Evolutionary conservation across 2,888 invertebrate species (phyloP).

Genomic region (Drosophila formosana): DNA sequence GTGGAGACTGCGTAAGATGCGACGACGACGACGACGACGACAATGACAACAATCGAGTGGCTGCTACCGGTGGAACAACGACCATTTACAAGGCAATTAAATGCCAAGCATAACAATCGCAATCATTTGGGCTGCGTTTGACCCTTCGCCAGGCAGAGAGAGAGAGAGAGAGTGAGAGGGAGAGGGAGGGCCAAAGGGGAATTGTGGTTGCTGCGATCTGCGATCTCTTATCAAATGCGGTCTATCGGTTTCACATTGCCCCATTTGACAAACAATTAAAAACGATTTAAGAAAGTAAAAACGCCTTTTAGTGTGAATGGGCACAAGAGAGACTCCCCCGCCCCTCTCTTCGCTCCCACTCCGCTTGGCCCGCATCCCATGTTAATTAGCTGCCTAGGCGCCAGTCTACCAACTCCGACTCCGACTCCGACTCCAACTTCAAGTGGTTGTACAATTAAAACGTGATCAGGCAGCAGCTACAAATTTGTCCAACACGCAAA

Average conservation of each 20-base stretch:
- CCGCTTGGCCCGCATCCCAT: conserved; percentile 52
- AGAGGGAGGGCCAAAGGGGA: not conserved
- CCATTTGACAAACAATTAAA: conserved; percentile 80
- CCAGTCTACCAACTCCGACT: conserved; percentile 65
- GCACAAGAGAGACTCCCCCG: conserved; percentile 47
- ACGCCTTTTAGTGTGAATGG: conserved; percentile 73
- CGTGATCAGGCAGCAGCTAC: conserved; percentile 83
- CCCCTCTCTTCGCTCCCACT: not conserved
- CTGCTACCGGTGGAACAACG: conserved; percentile 65
- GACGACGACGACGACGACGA: conserved; percentile 34
- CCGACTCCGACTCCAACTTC: conserved; percentile 21
- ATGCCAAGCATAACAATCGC: conserved; percentile 80
- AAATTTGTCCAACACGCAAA: conserved; percentile 81
- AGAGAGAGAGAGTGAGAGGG: not conserved
- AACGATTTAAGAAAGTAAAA: conserved; percentile 80
- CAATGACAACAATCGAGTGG: conserved; percentile 61
- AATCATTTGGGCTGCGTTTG: conserved; percentile 61
- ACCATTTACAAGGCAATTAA: conserved; percentile 81
- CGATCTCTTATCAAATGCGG: conserved; percentile 68
- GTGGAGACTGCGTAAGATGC: conserved; percentile 59
- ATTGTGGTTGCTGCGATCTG: conserved; percentile 16
- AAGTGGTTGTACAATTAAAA: conserved; percentile 81
- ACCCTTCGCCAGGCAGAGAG: conserved; percentile 16
- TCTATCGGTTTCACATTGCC: conserved; percentile 80
- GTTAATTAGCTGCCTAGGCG: conserved; percentile 78